Percentiles rank a stretch among this genome's conserved stretches.
Evolutionary conservation across 1,140 invertebrate genomes (phyloP).

Genomic region (Drosophila busckii): DNA sequence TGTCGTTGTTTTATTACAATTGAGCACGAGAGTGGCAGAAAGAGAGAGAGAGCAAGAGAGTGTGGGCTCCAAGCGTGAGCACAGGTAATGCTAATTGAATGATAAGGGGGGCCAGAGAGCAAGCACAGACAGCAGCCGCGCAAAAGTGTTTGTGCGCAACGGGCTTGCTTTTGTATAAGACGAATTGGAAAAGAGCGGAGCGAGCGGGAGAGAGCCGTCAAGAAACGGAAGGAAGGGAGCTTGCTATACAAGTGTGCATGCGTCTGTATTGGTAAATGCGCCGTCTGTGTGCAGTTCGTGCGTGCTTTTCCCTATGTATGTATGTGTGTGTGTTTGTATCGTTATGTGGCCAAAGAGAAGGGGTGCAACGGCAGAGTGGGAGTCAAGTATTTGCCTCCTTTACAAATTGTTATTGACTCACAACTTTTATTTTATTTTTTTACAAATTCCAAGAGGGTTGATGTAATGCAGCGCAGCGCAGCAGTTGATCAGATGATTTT

Average conservation of each 20-base stretch:
- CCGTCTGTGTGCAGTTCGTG: conserved; percentile 20
- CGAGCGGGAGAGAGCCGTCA: conserved; percentile 43
- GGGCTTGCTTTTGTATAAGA: conserved; percentile 72
- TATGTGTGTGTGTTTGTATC: not conserved
- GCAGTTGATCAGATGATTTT: conserved; percentile 27
- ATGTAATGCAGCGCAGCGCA: conserved; percentile 15
- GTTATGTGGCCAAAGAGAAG: conserved; percentile 17
- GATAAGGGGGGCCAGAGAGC: conserved; percentile 1
- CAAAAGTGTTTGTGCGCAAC: conserved; percentile 65
- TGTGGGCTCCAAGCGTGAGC: conserved; percentile 43
- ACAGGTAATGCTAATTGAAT: conserved; percentile 35
- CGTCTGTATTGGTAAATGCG: not conserved
- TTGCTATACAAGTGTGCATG: conserved; percentile 27
- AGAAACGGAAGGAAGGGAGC: conserved; percentile 67
- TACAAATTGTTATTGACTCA: conserved; percentile 64
- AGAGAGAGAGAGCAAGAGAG: conserved; percentile 18
- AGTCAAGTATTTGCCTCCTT: conserved; percentile 43
- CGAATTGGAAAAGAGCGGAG: conserved; percentile 59
- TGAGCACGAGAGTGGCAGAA: conserved; percentile 10
- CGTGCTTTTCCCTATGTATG: conserved; percentile 5
- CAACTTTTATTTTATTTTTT: conserved; percentile 38
- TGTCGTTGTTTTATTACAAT: conserved; percentile 51
- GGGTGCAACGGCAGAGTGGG: conserved; percentile 5
- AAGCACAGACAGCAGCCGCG: conserved; percentile 44
- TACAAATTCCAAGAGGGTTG: conserved; percentile 18